Evolutionary conservation across 2,113 vertebrate genomes (phyloP).

Genomic region (Dipodomys merriami): DNA sequence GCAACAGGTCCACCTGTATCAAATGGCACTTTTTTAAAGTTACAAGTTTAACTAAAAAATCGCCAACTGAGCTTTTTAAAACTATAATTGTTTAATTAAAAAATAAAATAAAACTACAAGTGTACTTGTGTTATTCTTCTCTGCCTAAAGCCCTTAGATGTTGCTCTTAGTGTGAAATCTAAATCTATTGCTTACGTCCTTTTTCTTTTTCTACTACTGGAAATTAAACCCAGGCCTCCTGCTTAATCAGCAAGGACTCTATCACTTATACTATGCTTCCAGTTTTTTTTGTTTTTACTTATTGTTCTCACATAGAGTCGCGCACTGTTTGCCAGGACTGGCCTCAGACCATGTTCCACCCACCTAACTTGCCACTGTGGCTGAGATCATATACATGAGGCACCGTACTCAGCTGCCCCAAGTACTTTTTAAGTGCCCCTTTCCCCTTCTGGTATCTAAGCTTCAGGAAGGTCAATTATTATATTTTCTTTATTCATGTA

Average conservation of each 20-base stretch:
- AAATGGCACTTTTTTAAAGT: neutral
- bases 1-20: too few relatives aligned
- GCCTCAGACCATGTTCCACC: too few relatives aligned
- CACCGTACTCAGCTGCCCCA: too few relatives aligned
- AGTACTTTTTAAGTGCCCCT: conserved; percentile 7
- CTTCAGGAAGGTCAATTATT: neutral
- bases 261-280: too few relatives aligned
- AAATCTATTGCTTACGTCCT: neutral
- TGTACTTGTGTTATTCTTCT: neutral
- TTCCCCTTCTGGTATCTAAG: neutral
- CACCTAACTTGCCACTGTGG: too few relatives aligned
- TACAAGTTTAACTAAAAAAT: too few relatives aligned
- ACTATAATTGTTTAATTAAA: too few relatives aligned
- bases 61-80: too few relatives aligned
- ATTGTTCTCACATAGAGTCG: neutral
- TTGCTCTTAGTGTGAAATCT: neutral
- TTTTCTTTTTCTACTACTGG: neutral
- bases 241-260: too few relatives aligned
- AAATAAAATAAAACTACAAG: neutral
- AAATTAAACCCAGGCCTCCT: too few relatives aligned
- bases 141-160: neutral
- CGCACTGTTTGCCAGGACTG: neutral
- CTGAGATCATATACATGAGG: too few relatives aligned
- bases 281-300: too few relatives aligned
- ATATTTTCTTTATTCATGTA: neutral